Evolutionary conservation across 1,140 invertebrate genomes (phyloP).

Genomic region (Gonatopus flavifemur): DNA sequence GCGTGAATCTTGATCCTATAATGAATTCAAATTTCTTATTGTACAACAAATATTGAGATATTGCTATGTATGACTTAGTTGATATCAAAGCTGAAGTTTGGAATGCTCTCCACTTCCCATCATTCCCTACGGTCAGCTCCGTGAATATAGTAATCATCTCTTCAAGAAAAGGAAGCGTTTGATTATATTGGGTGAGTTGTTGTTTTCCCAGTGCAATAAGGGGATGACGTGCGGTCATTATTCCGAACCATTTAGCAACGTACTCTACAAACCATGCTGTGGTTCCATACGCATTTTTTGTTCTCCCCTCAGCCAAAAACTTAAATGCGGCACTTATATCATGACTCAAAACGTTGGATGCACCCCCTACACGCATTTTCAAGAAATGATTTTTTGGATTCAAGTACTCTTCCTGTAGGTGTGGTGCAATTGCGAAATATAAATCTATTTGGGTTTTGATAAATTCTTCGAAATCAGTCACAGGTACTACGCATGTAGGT

Average conservation of each 20-base stretch:
- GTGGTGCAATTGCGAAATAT: conserved; percentile 1
- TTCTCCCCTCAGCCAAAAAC: background rate
- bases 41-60: conserved; percentile 2
- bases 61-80: background rate
- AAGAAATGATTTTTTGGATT: background rate
- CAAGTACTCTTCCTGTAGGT: conserved; percentile 1
- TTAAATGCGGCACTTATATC: conserved; percentile 5
- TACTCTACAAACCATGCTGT: conserved; percentile 15
- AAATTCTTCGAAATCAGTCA: conserved; percentile 1
- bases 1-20: conserved; percentile 19
- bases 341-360: conserved; percentile 1
- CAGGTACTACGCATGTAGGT: background rate
- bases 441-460: background rate
- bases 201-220: conserved; percentile 7
- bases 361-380: conserved; percentile 8
- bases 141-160: conserved; percentile 8
- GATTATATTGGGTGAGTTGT: conserved; percentile 3
- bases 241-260: conserved; percentile 12
- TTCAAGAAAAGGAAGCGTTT: conserved; percentile 11
- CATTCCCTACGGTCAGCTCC: conserved; percentile 1
- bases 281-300: conserved; percentile 7
- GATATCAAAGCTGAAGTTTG: background rate
- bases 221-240: conserved; percentile 16
- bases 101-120: background rate
- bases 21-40: conserved; percentile 3